Percentiles rank a stretch among this genome's conserved stretches.
phyloP scores from a whole-genome alignment of 2,113 vertebrate species.

The Nycticorax nycticorax region DNA sequence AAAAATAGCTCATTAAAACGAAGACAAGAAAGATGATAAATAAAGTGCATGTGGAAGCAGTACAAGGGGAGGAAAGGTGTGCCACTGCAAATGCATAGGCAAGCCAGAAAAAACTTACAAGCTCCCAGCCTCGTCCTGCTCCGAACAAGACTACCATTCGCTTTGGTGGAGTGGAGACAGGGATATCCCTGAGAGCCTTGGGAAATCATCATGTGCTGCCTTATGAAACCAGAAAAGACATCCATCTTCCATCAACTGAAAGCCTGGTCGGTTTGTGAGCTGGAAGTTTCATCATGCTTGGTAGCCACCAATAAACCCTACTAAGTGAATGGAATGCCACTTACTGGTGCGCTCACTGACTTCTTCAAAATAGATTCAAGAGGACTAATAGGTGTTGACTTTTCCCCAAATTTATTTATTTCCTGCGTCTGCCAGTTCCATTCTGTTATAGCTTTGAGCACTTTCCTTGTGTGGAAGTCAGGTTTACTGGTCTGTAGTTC shows the following conservation, averaged over 20 bases:
- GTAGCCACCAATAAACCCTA: background rate
- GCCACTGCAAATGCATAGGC: background rate
- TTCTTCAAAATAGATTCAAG: background rate
- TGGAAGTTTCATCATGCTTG: background rate
- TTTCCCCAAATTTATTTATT: background rate
- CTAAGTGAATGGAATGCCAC: background rate
- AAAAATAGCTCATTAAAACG: slow-evolving; percentile 27
- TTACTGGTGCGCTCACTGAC: background rate
- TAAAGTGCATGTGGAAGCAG: background rate
- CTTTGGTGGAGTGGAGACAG: background rate
- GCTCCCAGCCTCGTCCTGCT: background rate
- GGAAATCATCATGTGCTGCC: background rate
- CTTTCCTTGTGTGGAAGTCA: background rate
- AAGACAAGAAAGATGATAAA: slow-evolving; percentile 16
- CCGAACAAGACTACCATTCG: background rate
- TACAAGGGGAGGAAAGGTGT: background rate
- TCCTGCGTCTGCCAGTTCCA: background rate
- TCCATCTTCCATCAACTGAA: background rate
- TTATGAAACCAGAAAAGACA: background rate
- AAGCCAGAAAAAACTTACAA: background rate
- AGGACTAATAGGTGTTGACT: background rate
- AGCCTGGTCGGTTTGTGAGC: background rate
- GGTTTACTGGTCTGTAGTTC: background rate
- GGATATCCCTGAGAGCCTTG: background rate
- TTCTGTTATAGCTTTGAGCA: background rate